Percentiles rank a stretch among this genome's conserved stretches.
These are phyloP conservation scores for Mus minutoides DNA, from an alignment of 2,797 vertebrate genomes.

Conservation along the genomic window DNA sequence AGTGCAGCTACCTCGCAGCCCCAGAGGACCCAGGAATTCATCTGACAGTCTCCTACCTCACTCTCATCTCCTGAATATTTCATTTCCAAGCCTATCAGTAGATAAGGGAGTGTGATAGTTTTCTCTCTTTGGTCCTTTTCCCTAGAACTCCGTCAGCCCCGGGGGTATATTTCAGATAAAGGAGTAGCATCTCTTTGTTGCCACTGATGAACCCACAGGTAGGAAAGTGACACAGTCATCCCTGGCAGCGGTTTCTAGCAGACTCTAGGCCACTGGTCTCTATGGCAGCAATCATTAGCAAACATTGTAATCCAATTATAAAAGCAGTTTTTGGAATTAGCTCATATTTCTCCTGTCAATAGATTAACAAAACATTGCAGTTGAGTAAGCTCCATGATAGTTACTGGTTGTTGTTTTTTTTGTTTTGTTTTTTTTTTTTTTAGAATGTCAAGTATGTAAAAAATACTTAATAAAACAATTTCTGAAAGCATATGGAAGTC, in stretches of 20 bases:
- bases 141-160: neutral
- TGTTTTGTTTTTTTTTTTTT: slow-evolving; percentile 62
- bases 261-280: slow-evolving; percentile 20
- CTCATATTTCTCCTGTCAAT: slow-evolving; percentile 68
- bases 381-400: slow-evolving; percentile 73
- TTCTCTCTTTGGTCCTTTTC: slow-evolving; percentile 5
- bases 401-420: slow-evolving; percentile 70
- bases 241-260: neutral
- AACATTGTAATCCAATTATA: slow-evolving; percentile 82
- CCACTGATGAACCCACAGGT: neutral
- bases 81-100: neutral
- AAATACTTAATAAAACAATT: slow-evolving; percentile 62
- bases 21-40: neutral
- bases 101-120: neutral
- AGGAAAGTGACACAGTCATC: neutral
- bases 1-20: neutral
- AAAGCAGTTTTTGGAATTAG: slow-evolving; percentile 64
- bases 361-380: slow-evolving; percentile 74
- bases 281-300: slow-evolving; percentile 65
- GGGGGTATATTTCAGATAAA: neutral
- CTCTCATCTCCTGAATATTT: neutral
- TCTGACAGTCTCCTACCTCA: neutral
- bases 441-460: slow-evolving; percentile 43
- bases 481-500: slow-evolving; percentile 33
- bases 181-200: neutral